Evolutionary conservation across 2,113 vertebrate species (phyloP).

Genomic region (Martes martes): DNA sequence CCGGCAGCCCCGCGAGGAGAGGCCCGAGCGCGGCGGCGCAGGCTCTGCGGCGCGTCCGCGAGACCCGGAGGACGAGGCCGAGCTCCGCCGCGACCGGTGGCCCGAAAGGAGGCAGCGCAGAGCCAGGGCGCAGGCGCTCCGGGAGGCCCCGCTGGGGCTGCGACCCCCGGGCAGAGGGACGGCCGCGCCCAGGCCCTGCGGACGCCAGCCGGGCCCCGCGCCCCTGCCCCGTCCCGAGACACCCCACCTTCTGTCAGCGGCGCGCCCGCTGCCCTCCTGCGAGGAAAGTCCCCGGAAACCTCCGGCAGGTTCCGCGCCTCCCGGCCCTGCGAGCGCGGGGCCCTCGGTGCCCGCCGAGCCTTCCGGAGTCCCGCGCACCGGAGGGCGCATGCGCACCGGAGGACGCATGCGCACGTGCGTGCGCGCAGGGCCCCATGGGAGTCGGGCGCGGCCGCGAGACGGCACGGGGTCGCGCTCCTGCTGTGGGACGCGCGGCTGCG

Average conservation of each 20-base stretch:
- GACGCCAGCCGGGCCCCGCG: accelerated
- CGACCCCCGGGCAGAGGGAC: background rate
- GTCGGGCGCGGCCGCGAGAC: background rate
- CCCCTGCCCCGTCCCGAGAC: background rate
- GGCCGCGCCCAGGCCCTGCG: background rate
- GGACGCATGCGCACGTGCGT: background rate
- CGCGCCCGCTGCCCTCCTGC: accelerated
- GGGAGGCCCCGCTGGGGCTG: background rate
- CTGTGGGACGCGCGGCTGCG: background rate
- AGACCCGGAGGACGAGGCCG: accelerated
- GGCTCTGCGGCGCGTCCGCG: too few species aligned
- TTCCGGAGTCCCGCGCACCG: too few species aligned
- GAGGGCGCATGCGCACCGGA: background rate
- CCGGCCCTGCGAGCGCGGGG: background rate
- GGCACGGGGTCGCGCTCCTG: background rate
- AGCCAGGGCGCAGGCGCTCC: background rate
- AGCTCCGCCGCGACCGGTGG: background rate
- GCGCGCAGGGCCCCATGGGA: background rate
- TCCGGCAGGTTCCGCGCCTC: background rate
- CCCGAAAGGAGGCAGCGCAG: background rate
- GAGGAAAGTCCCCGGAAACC: background rate
- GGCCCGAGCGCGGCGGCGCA: too few species aligned
- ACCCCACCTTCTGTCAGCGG: background rate
- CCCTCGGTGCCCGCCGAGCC: background rate
- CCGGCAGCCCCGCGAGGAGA: too few species aligned